Evolutionary conservation across 1,140 invertebrate genomes (phyloP), one percentile per base, ranked within the genome.

Genomic region (Drepana arcuata): DNA sequence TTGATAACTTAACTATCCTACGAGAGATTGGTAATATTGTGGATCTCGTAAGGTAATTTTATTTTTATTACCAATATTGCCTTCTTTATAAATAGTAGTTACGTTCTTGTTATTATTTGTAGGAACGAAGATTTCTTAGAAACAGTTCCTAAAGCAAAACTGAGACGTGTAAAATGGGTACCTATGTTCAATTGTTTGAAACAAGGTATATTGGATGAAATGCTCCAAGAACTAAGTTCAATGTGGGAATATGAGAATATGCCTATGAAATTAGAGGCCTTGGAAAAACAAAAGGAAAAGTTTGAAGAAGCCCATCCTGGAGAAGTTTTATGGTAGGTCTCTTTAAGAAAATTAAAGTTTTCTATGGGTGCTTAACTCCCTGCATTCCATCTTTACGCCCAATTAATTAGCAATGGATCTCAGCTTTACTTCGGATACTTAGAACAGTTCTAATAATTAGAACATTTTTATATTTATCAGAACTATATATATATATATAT

Each of bases 231-330:
- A 60, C 33, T 79, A n/a, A 70, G 56, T 43, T 48, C 60, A 6
- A 75, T 84, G 78, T 84, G 82, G 82, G 50, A 68, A 42, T 68
- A 70, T 55, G 78, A 84, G 59, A 75, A 81, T 44, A 77, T 84
- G 54, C 47, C 65, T 15, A 48, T 62, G 24, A 83, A 83, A 52
- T 34, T 83, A 28, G 60, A 71, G 21, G 41, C 55, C 13, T 42
- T 84, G 25, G 63, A 80, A 37, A 68, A 75, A 25, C 75, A 83
- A 41, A 75, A 69, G 12, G 75, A 72, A 41, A 77, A 79, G 50
- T 81, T 67, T 59, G 25, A 47, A 35, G 60, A 80, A 28, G 49
- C 56, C 18, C 50, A 65, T 34, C 41, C 50, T 29, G 51, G 56
- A 11, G 45, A 54, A 40, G 32, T 16, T 18, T 51, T 60, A 11